Base-by-base conservation (phyloP, 2,888 invertebrate genomes). In the Villa cingulata region DNA sequence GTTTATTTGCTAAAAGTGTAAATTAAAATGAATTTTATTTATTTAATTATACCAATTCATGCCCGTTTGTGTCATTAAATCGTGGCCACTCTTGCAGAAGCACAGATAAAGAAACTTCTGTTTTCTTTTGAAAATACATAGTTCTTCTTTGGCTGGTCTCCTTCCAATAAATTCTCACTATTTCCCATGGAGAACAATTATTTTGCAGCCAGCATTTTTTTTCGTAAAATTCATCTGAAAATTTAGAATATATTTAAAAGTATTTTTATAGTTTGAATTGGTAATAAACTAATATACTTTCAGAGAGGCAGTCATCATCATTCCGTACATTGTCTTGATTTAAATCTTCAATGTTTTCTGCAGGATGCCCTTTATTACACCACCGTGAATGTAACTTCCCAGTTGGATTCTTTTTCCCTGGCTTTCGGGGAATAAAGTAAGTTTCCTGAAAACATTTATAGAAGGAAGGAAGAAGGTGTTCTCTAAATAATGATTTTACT, bases 161-260 rank as follows among this genome's bases (percentile, higher is more conserved):
- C 20, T 27, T 10, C 27, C 27, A 27, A 40, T 19, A 40, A 9
- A 20, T 10, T 2, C 20, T 3, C 38, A 42, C 38, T 32, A 27
- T 14, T 47, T 19, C 29, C 32, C 37, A 39, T 19, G 17, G 16
- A 12, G n/a, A 7, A 36, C n/a, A 40, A 41, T 40, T 46, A 14
- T 46, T 19, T 41, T 46, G 45, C 6, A 46, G 41, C 45, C 45
- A 46, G 15, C 45, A 38, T n/a, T 45, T 45, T 45, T 38, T 38
- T 7, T 38, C 32, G 34, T 6, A 27, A 37, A 46, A 46, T 40
- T 45, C 29, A n/a, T 27, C 45, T 46, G 36, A 41, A 46, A 46
- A 41, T 36, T 41, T n/a, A 18, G 17, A 5, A 12, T 27, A 9
- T 27, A 27, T 6, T 2, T 27, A 2, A 27, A 27, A 9, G 27